Percentiles rank a stretch among this genome's conserved stretches.
Evolutionary conservation across 2,797 vertebrate species (phyloP).

Genomic region (Catharus ustulatus): DNA sequence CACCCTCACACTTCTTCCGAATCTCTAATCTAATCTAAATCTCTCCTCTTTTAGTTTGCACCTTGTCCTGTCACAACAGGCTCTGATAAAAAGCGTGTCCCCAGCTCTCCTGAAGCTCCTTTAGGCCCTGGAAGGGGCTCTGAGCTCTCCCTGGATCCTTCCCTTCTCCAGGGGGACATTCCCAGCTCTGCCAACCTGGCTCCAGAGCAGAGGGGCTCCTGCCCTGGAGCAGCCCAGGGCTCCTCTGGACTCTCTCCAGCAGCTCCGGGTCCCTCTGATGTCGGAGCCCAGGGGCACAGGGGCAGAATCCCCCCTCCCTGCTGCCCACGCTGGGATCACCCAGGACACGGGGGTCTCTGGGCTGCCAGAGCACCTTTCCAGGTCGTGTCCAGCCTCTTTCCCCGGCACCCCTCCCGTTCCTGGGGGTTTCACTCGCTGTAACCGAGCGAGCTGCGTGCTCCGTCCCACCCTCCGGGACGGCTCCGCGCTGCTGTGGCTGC

Average conservation of each 20-base stretch:
- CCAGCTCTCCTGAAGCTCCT: not conserved
- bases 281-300: not conserved
- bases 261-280: not conserved
- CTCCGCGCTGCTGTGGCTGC: rapidly evolving
- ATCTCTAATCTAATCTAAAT: not conserved
- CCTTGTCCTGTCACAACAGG: not conserved
- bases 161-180: not conserved
- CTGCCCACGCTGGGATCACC: not conserved
- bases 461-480: rapidly evolving
- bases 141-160: not conserved
- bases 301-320: not conserved
- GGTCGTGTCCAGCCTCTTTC: not conserved
- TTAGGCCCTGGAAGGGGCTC: rapidly evolving
- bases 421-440: not conserved
- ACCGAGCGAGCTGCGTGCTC: rapidly evolving
- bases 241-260: not conserved
- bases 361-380: not conserved
- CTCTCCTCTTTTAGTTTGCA: not conserved
- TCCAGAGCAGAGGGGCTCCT: not conserved
- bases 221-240: rapidly evolving
- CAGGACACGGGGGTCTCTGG: not conserved
- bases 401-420: not conserved
- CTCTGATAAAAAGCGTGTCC: not conserved
- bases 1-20: not conserved
- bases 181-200: not conserved